Base-by-base conservation (phyloP, 2,888 invertebrate genomes). In the Drosophila sordidula region DNA sequence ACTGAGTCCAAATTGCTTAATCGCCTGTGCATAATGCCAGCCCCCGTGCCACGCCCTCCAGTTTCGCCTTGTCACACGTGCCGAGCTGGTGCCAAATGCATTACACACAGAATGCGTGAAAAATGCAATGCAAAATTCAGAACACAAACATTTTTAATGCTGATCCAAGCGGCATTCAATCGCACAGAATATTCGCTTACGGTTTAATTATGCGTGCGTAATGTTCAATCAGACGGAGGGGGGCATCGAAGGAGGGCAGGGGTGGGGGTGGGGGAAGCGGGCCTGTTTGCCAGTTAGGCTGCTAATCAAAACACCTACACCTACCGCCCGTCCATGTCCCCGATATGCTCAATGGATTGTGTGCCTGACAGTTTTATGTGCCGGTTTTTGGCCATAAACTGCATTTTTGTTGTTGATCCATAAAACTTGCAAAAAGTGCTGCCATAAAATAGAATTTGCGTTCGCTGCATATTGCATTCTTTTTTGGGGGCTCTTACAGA, bases 21-120 rank as follows among this genome's bases (percentile, higher is more conserved):
- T 82, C 80, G 81, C 56, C 78, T 75, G 82, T 78, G 70, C 71
- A 78, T 82, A 82, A 82, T 82, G 80, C 76, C 74, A 68, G 42
- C 52, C 51, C 61, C 66, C 41, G 29, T 46, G 6, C 18, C 29
- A 8, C 39, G 38, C 14, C 22, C 8, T n/a, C 34, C 34, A 3
- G 11, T 1, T 16, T 11, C 5, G 8, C 25, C 16, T 39, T 57
- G 41, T 32, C 72, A 66, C 55, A 59, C 59, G 54, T 58, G 29
- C 62, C 22, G 12, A 18, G 18, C 36, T 38, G 42, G 36, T 71
- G 71, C 18, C 76, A 75, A 72, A 75, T 70, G 75, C 80, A 76
- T 62, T 68, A 54, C 70, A 55, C 34, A 52, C 4, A 46, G 63
- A 61, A 71, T 75, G 72, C 73, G 69, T 78, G 74, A 79, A 80